Evolutionary conservation across 2,113 vertebrate species (phyloP).

Genomic region (Aphelocoma coerulescens): DNA sequence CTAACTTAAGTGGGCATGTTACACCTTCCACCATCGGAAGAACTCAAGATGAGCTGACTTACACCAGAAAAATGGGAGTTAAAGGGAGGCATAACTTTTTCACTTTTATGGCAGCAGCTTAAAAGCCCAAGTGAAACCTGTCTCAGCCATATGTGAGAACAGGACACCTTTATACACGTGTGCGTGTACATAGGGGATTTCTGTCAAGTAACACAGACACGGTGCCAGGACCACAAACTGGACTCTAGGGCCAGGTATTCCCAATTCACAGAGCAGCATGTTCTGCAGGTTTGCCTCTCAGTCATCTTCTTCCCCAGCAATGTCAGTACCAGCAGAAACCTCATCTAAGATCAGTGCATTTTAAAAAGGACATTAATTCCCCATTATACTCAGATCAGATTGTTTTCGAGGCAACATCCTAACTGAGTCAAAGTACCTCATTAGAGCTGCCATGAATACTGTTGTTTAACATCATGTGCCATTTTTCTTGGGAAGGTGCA

Average conservation of each 20-base stretch:
- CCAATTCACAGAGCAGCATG: fast-evolving
- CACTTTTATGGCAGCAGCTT: not conserved
- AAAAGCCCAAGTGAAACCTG: not conserved
- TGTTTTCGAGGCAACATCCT: conserved; percentile 57
- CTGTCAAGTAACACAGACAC: not conserved
- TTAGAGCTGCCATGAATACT: conserved; percentile 40
- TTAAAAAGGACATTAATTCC: conserved; percentile 36
- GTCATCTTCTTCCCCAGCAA: not conserved
- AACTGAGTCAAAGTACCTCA: conserved; percentile 48
- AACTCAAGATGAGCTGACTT: not conserved
- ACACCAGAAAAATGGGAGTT: not conserved
- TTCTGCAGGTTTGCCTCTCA: not conserved
- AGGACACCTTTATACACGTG: fast-evolving
- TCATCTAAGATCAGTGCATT: not conserved
- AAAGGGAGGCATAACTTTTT: not conserved
- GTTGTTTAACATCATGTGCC: conserved; percentile 65
- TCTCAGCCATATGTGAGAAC: not conserved
- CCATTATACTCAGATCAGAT: conserved; percentile 38
- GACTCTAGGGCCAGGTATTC: not conserved
- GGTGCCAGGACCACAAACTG: not conserved
- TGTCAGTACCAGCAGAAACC: not conserved
- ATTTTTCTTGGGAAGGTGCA: conserved; percentile 67
- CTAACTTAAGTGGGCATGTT: too few species aligned
- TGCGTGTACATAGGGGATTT: fast-evolving
- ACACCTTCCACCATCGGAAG: not conserved